These are phyloP conservation scores for Drosophila pruinosa DNA, from an alignment of 1,140 invertebrate species.

Conservation along the genomic window DNA sequence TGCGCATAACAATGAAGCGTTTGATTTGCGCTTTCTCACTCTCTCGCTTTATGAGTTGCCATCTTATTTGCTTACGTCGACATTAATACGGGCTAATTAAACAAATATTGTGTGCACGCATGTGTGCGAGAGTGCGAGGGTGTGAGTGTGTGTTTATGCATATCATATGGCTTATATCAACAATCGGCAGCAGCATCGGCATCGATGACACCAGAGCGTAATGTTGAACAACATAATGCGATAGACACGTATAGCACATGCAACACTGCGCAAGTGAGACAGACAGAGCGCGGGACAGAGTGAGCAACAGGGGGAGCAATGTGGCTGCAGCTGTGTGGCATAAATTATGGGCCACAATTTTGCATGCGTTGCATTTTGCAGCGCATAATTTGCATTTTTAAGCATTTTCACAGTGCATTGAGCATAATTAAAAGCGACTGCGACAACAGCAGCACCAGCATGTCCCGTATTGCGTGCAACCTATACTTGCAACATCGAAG, in stretches of 20 bases:
- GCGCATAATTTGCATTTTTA: constrained; percentile 77
- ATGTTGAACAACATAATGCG: constrained; percentile 67
- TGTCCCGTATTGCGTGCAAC: background rate
- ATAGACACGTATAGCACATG: constrained; percentile 27
- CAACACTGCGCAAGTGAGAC: constrained; percentile 12
- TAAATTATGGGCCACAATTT: constrained; percentile 68
- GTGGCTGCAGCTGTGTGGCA: constrained; percentile 31
- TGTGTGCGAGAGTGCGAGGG: background rate
- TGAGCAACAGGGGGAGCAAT: background rate
- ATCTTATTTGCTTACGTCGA: constrained; percentile 68
- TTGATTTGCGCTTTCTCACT: background rate
- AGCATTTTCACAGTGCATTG: constrained; percentile 75
- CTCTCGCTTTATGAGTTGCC: constrained; percentile 50
- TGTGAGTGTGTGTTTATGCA: constrained; percentile 16
- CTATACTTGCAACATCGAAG: background rate
- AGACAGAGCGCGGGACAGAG: constrained; percentile 24
- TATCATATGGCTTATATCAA: constrained; percentile 58
- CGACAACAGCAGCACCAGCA: constrained; percentile 1
- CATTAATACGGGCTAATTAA: constrained; percentile 79
- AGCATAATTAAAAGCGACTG: constrained; percentile 68
- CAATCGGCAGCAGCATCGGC: constrained; percentile 49
- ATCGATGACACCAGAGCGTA: constrained; percentile 57
- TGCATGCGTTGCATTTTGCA: constrained; percentile 70
- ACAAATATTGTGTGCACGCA: constrained; percentile 55
- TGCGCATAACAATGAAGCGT: constrained; percentile 26